Conservation (phyloP, 2,888 invertebrate genomes). For the Nomada ferruginata region DNA sequence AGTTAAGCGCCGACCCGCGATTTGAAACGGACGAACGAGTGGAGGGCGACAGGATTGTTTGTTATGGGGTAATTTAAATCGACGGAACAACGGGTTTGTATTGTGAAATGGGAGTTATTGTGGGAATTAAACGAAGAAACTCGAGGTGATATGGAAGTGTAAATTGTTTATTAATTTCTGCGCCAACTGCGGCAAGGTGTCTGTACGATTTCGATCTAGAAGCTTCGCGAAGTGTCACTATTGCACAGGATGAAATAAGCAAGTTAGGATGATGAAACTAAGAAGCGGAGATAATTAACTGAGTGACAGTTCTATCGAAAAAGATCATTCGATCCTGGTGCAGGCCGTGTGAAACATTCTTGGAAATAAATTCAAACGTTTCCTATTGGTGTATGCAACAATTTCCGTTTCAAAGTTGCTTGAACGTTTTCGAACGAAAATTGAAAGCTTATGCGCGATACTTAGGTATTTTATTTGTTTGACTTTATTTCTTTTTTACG, state of each 20-base stretch:
- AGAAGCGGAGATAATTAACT: constrained; percentile 40
- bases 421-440: neutral
- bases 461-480: too few relatives aligned
- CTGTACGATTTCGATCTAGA: neutral
- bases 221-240: constrained; percentile 17
- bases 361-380: constrained; percentile 21
- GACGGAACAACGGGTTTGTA: too few relatives aligned
- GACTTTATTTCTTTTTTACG: too few relatives aligned
- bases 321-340: constrained; percentile 4
- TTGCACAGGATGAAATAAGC: constrained; percentile 29
- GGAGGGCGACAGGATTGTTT: neutral
- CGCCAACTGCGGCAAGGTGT: too few relatives aligned
- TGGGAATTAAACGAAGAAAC: too few relatives aligned
- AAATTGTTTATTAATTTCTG: too few relatives aligned
- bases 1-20: neutral
- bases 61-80: neutral
- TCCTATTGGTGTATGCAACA: neutral
- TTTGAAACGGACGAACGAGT: too few relatives aligned
- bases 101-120: too few relatives aligned
- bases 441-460: too few relatives aligned
- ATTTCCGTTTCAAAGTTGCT: neutral
- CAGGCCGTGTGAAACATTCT: neutral
- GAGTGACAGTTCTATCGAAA: constrained; percentile 25
- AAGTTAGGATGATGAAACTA: constrained; percentile 31
- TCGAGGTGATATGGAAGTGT: too few relatives aligned